A percentile compares a stretch with the other conserved stretches of the same genome.
These are phyloP conservation scores for Seriola quinqueradiata DNA, from an alignment of 2,113 vertebrate species.

Conservation along the genomic window DNA sequence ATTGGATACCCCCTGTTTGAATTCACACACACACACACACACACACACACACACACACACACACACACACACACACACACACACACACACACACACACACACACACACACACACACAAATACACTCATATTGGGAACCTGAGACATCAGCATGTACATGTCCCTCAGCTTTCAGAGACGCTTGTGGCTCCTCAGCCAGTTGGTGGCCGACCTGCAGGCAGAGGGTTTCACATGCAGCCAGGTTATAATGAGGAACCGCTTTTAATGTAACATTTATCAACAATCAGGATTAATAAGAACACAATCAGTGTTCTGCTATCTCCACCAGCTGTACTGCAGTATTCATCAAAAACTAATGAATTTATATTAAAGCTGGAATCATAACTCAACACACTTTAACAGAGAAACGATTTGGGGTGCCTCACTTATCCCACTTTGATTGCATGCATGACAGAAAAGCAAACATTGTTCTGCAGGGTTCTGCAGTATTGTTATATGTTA, in stretches of 20 bases:
- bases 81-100: conserved; percentile 53
- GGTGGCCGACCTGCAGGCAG: conserved; percentile 30
- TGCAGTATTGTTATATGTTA: too few species aligned
- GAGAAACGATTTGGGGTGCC: neutral
- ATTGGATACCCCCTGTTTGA: conserved; percentile 81
- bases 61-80: conserved; percentile 54
- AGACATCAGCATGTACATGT: conserved; percentile 78
- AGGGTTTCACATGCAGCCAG: conserved; percentile 21
- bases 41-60: conserved; percentile 49
- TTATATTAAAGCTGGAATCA: neutral
- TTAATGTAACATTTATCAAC: conserved; percentile 23
- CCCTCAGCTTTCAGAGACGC: conserved; percentile 61
- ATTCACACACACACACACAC: conserved; percentile 63
- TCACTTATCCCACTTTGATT: neutral
- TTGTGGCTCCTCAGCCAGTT: conserved; percentile 50
- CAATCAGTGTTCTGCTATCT: neutral
- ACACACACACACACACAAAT: conserved; percentile 27
- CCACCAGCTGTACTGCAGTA: neutral
- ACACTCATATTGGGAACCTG: conserved; percentile 69
- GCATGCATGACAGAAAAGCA: neutral
- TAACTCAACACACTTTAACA: neutral
- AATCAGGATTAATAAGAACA: neutral
- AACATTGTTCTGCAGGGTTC: neutral
- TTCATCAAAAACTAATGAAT: conserved; percentile 7
- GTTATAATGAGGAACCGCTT: neutral